Conservation (phyloP, 2,888 invertebrate species). For the Rugalucina vietnamica region DNA sequence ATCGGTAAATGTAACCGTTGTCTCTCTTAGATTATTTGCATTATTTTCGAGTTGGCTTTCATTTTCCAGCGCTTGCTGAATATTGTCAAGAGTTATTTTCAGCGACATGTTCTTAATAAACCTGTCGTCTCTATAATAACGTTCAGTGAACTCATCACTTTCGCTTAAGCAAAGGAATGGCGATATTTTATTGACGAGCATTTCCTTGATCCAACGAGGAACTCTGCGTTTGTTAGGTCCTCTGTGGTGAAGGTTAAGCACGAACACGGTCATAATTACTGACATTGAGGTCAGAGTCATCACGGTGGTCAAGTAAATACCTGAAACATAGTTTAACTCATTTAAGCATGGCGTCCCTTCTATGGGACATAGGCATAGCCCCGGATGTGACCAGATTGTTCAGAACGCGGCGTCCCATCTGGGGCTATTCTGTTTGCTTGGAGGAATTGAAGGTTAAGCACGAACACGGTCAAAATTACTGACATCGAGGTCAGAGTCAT, state of each 20-base stretch:
- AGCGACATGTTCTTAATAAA: constrained; percentile 80
- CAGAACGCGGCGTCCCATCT: too few relatives aligned
- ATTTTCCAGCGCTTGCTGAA: constrained; percentile 82
- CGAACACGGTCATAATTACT: constrained; percentile 86
- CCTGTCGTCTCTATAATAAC: constrained; percentile 61
- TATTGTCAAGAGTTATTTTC: constrained; percentile 82
- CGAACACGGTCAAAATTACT: constrained; percentile 86
- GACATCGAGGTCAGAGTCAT: constrained; percentile 87
- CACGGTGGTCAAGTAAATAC: constrained; percentile 86
- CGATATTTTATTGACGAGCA: constrained; percentile 73
- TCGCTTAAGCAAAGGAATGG: constrained; percentile 61
- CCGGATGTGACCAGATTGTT: too few relatives aligned
- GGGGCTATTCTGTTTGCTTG: too few relatives aligned
- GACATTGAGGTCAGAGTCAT: constrained; percentile 87
- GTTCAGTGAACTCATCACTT: constrained; percentile 15
- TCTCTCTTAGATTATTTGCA: background rate
- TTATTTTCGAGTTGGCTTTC: constrained; percentile 75
- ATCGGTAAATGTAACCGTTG: background rate
- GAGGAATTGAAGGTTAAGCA: constrained; percentile 87
- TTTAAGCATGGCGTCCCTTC: too few relatives aligned
- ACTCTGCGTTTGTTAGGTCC: constrained; percentile 85
- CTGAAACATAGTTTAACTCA: too few relatives aligned
- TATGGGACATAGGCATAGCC: too few relatives aligned
- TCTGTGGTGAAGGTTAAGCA: constrained; percentile 86
- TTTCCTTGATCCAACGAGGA: constrained; percentile 84